Evolutionary conservation across 2,797 vertebrate genomes (phyloP).

Genomic region (Menidia menidia): DNA sequence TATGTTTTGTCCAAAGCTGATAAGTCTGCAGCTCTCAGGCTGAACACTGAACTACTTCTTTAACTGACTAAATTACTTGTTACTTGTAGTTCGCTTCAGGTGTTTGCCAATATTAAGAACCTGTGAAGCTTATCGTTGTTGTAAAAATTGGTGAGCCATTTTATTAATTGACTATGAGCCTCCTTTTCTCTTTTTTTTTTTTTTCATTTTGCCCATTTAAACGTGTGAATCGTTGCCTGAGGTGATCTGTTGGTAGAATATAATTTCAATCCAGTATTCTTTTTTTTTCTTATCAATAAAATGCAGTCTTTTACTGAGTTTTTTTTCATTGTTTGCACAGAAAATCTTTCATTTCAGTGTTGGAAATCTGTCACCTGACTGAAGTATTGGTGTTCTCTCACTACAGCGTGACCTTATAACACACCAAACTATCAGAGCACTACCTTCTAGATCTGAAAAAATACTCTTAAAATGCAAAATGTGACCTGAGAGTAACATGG

Average conservation of each 20-base stretch:
- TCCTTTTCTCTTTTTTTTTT: slow-evolving; percentile 23
- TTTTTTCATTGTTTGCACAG: slow-evolving; percentile 19
- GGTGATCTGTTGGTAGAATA: slow-evolving; percentile 52
- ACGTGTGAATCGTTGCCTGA: slow-evolving; percentile 38
- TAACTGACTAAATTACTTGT: slow-evolving; percentile 26
- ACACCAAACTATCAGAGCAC: no score
- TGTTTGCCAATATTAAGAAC: slow-evolving; percentile 47
- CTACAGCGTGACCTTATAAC: no score
- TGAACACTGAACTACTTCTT: slow-evolving; percentile 15
- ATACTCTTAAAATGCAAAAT: no score
- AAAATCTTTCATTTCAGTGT: background rate
- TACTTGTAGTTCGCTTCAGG: slow-evolving; percentile 30
- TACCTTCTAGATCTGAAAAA: no score
- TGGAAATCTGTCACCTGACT: background rate
- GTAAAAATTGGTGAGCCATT: slow-evolving; percentile 35
- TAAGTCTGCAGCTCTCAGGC: slow-evolving; percentile 24
- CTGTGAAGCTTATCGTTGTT: slow-evolving; percentile 42
- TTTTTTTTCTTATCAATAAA: slow-evolving; percentile 74
- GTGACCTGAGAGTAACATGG: no score
- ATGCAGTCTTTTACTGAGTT: slow-evolving; percentile 62
- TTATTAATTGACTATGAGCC: slow-evolving; percentile 51
- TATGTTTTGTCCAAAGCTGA: slow-evolving; percentile 20
- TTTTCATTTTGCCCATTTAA: slow-evolving; percentile 25
- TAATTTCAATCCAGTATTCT: slow-evolving; percentile 54
- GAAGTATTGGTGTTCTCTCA: no score